phyloP scores from a whole-genome alignment of 2,888 invertebrate genomes.

The Agriopis aurantiaria region DNA sequence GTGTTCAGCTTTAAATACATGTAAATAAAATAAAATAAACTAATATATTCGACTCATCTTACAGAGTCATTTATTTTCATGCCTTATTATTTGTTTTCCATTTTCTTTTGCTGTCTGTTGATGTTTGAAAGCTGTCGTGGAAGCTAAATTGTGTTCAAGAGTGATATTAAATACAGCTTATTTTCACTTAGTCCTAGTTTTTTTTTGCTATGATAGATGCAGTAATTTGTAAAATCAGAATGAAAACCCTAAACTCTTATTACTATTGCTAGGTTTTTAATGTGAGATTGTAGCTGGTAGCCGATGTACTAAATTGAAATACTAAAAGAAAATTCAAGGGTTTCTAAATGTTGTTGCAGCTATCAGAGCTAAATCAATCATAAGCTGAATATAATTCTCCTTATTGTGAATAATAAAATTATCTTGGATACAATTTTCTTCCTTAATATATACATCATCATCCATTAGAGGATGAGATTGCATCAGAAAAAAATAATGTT shows the following conservation, averaged over 20 bases:
- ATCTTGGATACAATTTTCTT: slow-evolving; percentile 59
- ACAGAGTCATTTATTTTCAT: slow-evolving; percentile 51
- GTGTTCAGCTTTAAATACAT: slow-evolving; percentile 27
- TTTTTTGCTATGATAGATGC: too few species aligned
- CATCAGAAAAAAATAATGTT: slow-evolving; percentile 75
- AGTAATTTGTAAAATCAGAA: too few species aligned
- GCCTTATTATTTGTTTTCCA: slow-evolving; percentile 62
- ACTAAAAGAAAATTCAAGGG: too few species aligned
- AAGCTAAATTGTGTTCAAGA: slow-evolving; percentile 27
- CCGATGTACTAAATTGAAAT: too few species aligned
- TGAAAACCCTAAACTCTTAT: too few species aligned
- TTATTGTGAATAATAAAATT: neutral
- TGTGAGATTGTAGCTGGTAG: too few species aligned
- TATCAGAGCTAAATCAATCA: too few species aligned
- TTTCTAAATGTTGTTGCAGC: too few species aligned
- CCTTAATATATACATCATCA: slow-evolving; percentile 51
- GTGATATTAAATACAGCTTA: neutral
- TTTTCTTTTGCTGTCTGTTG: slow-evolving; percentile 59
- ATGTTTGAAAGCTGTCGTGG: slow-evolving; percentile 50
- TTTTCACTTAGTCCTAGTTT: neutral
- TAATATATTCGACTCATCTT: slow-evolving; percentile 8
- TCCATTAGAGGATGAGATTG: slow-evolving; percentile 62
- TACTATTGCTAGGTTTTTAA: too few species aligned
- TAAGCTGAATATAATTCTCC: neutral
- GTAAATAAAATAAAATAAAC: slow-evolving; percentile 15